phyloP scores from a whole-genome alignment of 2,113 vertebrate genomes.

The Platichthys flesus region DNA sequence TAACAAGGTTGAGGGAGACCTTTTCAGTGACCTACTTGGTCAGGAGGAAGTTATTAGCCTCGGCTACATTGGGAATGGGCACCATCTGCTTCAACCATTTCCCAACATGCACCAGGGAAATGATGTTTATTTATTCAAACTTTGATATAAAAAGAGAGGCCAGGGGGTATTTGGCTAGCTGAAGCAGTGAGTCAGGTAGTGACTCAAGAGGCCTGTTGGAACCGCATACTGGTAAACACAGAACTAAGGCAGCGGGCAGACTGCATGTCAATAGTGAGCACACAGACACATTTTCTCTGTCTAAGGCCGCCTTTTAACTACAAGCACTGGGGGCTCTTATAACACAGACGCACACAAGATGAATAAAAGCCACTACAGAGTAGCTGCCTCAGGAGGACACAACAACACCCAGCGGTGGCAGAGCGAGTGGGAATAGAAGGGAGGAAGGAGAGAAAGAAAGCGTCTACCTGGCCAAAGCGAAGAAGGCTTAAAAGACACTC shows the following conservation, averaged over 20 bases:
- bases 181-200: slow-evolving; percentile 36
- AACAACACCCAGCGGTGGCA: slow-evolving; percentile 25
- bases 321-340: not conserved
- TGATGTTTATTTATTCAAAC: slow-evolving; percentile 47
- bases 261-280: slow-evolving; percentile 14
- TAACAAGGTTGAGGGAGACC: slow-evolving; percentile 37
- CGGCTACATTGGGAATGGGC: not conserved
- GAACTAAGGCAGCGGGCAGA: not conserved
- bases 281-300: not conserved
- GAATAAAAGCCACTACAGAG: slow-evolving; percentile 15
- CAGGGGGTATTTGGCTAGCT: slow-evolving; percentile 28
- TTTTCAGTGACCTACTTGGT: slow-evolving; percentile 30
- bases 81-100: slow-evolving; percentile 19
- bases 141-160: slow-evolving; percentile 47
- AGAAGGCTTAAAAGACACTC: slow-evolving; percentile 49
- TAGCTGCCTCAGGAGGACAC: slow-evolving; percentile 35
- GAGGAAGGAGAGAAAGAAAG: slow-evolving; percentile 33
- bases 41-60: slow-evolving; percentile 31
- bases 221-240: not conserved
- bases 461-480: slow-evolving; percentile 52
- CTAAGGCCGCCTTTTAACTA: slow-evolving; percentile 20
- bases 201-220: slow-evolving; percentile 6
- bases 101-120: slow-evolving; percentile 16
- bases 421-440: not conserved
- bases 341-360: slow-evolving; percentile 11